Conservation (phyloP, 1,140 invertebrate species). For the Brachionus angularis region DNA sequence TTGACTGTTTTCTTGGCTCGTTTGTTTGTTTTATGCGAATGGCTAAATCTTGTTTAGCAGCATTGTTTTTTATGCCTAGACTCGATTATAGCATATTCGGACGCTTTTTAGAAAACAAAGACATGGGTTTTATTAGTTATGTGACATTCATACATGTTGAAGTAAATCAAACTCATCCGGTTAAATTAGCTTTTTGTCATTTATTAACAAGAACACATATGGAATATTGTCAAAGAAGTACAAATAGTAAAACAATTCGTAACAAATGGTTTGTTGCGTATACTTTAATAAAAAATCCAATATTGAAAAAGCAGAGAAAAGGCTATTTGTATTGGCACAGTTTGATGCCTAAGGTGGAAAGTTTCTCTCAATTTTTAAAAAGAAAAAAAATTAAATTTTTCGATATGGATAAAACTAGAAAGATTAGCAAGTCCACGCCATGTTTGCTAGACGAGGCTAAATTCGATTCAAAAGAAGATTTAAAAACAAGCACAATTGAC, state of each 20-base stretch:
- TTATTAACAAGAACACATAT: neutral
- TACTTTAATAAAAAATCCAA: conserved; percentile 24
- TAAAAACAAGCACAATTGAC: neutral
- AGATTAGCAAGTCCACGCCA: conserved; percentile 16
- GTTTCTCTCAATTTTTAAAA: conserved; percentile 8
- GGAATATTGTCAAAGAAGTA: neutral
- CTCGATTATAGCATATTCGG: conserved; percentile 44
- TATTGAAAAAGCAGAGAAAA: conserved; percentile 15
- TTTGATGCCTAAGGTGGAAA: conserved; percentile 18
- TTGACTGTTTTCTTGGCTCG: conserved; percentile 43
- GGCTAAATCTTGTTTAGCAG: conserved; percentile 26
- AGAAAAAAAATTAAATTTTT: conserved; percentile 26
- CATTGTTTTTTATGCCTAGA: conserved; percentile 30
- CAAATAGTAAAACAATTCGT: conserved; percentile 1
- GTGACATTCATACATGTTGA: conserved; percentile 42
- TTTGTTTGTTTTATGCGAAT: conserved; percentile 41
- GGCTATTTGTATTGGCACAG: conserved; percentile 19
- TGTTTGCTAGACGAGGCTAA: conserved; percentile 15
- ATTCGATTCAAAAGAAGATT: neutral
- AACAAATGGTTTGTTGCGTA: conserved; percentile 34
- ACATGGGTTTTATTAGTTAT: conserved; percentile 38
- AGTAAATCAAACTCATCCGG: conserved; percentile 43
- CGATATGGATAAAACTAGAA: conserved; percentile 10
- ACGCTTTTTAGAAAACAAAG: conserved; percentile 31
- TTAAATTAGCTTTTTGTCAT: conserved; percentile 25